Conservation (phyloP, 2,113 vertebrate species). For the Pelobates fuscus region DNA sequence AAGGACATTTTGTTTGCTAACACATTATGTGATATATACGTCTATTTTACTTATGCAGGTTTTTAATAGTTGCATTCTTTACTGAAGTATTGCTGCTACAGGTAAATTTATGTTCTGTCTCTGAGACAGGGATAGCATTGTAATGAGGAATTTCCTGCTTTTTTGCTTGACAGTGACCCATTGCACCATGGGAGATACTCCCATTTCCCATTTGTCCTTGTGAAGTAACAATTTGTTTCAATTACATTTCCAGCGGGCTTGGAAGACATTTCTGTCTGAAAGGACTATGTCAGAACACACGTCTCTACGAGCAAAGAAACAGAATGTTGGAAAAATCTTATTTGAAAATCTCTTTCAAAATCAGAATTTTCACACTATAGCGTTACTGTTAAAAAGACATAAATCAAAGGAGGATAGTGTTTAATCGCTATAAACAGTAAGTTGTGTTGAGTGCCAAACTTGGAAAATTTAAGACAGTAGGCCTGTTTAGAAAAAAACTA, state of each 20-base stretch:
- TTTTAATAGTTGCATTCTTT: not conserved
- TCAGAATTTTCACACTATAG: not conserved
- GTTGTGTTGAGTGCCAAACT: no score
- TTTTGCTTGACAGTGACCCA: not conserved
- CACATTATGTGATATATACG: no score
- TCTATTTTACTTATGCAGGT: no score
- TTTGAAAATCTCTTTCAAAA: not conserved
- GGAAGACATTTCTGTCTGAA: conserved; percentile 41
- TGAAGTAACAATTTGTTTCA: conserved; percentile 23
- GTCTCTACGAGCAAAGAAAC: not conserved
- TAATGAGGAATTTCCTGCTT: no score
- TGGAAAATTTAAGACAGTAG: no score
- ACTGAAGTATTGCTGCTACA: not conserved
- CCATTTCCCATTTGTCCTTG: not conserved
- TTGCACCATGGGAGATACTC: conserved; percentile 1
- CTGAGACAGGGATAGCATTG: no score
- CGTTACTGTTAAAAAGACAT: no score
- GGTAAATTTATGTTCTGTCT: not conserved
- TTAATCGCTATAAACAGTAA: no score
- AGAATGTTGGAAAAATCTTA: no score
- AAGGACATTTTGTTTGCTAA: no score
- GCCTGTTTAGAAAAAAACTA: no score
- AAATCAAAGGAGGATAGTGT: no score
- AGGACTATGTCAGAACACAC: not conserved
- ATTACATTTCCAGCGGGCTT: conserved; percentile 32